phyloP scores from a whole-genome alignment of 37 sponge, comb jelly and placozoan genomes.

The Hormiphora californensis region DNA sequence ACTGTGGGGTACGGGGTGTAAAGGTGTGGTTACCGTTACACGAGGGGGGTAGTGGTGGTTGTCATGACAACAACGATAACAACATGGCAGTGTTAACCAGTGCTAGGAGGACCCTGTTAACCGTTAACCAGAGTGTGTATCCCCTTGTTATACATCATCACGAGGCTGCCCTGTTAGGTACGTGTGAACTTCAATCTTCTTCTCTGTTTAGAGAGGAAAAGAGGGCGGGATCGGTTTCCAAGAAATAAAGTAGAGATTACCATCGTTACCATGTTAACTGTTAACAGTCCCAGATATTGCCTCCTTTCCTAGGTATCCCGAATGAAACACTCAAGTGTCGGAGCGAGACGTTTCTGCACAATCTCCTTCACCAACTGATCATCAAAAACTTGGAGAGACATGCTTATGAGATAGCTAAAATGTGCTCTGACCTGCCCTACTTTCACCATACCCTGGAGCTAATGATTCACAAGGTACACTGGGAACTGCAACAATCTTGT shows the following conservation, averaged over 20 bases:
- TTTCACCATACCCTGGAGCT: slow-evolving; percentile 42
- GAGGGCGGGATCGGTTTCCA: no score
- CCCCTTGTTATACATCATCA: slow-evolving; percentile 31
- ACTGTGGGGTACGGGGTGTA: slow-evolving; percentile 27
- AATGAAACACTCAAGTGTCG: slow-evolving; percentile 4
- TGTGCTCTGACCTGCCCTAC: slow-evolving; percentile 46
- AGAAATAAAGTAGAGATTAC: no score
- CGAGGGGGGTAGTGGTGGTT: neutral
- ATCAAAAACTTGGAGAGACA: slow-evolving; percentile 48
- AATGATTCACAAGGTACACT: slow-evolving; percentile 51
- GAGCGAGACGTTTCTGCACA: slow-evolving; percentile 37
- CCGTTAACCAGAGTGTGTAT: slow-evolving; percentile 41
- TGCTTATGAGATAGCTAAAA: slow-evolving; percentile 34
- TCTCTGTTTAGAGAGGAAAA: no score
- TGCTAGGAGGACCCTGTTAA: neutral
- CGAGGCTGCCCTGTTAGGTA: slow-evolving; percentile 44
- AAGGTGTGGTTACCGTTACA: slow-evolving; percentile 36
- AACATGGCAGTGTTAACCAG: no score
- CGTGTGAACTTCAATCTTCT: neutral
- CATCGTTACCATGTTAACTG: no score
- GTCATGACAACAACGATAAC: no score
- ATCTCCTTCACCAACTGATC: slow-evolving; percentile 16
- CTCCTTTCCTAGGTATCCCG: neutral
- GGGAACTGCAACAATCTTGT: neutral
- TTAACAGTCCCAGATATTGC: no score